Evolutionary conservation across 1,140 invertebrate genomes (phyloP).

Genomic region (Anastrepha ludens): DNA sequence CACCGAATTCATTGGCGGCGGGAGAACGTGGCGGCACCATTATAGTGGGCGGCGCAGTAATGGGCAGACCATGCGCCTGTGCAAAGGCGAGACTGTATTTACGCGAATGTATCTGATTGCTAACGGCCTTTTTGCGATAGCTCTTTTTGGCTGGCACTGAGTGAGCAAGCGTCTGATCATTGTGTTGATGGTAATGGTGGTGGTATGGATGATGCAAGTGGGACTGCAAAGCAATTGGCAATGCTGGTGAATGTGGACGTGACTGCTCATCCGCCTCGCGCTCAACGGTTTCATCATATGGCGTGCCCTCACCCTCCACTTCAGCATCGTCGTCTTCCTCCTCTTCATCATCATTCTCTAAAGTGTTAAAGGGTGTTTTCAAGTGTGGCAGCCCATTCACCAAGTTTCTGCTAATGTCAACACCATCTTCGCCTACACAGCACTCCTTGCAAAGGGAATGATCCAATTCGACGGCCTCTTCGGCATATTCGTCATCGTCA

Average conservation of each 20-base stretch:
- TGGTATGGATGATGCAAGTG: neutral
- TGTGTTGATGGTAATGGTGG: neutral
- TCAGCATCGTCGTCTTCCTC: conserved; percentile 54
- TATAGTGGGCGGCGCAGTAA: conserved; percentile 60
- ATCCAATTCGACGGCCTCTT: conserved; percentile 65
- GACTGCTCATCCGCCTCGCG: conserved; percentile 6
- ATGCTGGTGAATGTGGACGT: conserved; percentile 28
- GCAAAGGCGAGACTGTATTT: conserved; percentile 72
- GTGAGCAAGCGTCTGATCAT: neutral
- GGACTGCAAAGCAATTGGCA: neutral
- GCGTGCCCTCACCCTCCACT: conserved; percentile 45
- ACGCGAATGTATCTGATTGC: conserved; percentile 65
- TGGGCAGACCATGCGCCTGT: conserved; percentile 66
- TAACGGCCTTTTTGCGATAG: conserved; percentile 68
- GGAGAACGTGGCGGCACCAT: conserved; percentile 37
- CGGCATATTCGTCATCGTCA: conserved; percentile 62
- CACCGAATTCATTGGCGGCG: conserved; percentile 37
- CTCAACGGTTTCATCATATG: neutral
- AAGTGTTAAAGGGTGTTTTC: neutral
- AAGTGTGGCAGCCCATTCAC: neutral
- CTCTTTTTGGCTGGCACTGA: conserved; percentile 59
- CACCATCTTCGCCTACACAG: conserved; percentile 40
- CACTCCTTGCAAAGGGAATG: conserved; percentile 69
- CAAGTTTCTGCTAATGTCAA: neutral
- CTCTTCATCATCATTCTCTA: conserved; percentile 57